phyloP scores from a whole-genome alignment of 2,888 invertebrate species.

The Fragum sueziense region DNA sequence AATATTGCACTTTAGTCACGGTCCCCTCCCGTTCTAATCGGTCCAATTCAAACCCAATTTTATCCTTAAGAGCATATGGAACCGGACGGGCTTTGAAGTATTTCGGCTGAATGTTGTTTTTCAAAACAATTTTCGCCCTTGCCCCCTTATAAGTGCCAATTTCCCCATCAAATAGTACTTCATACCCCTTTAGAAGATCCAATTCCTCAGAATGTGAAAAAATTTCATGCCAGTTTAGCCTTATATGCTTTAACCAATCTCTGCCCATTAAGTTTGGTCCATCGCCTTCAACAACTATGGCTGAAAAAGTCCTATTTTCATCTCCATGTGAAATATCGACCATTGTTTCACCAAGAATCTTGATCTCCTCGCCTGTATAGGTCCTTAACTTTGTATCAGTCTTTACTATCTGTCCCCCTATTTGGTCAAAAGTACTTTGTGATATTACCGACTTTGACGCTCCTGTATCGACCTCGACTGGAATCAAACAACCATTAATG shows the following conservation, averaged over 20 bases:
- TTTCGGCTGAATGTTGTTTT: neutral
- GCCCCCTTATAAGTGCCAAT: neutral
- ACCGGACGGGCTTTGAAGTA: slow-evolving; percentile 14
- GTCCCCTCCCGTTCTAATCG: slow-evolving; percentile 13
- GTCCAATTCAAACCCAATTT: slow-evolving; percentile 1
- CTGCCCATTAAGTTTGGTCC: slow-evolving; percentile 30
- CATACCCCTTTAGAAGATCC: neutral
- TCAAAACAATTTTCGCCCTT: slow-evolving; percentile 3
- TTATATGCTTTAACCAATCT: slow-evolving; percentile 25
- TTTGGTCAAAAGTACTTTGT: slow-evolving; percentile 2
- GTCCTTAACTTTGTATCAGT: slow-evolving; percentile 19
- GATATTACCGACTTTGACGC: slow-evolving; percentile 28
- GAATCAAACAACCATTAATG: neutral
- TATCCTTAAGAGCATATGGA: slow-evolving; percentile 4
- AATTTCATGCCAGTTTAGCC: slow-evolving; percentile 17
- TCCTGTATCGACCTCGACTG: slow-evolving; percentile 49
- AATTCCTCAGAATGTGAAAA: neutral
- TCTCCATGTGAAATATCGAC: slow-evolving; percentile 6
- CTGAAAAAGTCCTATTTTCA: neutral
- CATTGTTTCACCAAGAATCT: neutral
- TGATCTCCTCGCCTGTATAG: slow-evolving; percentile 12
- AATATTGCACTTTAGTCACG: slow-evolving; percentile 1
- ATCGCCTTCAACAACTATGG: neutral
- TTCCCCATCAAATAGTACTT: slow-evolving; percentile 1
- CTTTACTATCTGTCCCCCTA: neutral